Evolutionary conservation across 2,888 invertebrate genomes (phyloP), one percentile per base, ranked within the genome.

Genomic region (Philaethria dido): DNA sequence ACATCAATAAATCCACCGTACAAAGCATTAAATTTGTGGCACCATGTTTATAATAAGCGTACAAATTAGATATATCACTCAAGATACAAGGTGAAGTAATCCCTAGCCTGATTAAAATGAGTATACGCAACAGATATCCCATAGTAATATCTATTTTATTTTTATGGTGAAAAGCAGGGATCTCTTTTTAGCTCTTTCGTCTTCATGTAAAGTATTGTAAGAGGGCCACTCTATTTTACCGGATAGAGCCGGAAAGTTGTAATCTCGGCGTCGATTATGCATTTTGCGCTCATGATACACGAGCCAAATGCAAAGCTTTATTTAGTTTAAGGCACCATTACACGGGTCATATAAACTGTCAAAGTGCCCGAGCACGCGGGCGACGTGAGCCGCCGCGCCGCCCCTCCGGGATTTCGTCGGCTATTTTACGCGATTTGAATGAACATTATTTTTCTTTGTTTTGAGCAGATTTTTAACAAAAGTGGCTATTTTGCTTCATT

Each of bases 311-410:
- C 85, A 87, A 87, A 85, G 88, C 87, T 88, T 90, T 90, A 90
- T 90, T 91, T 89, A 88, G 88, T 89, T 89, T 87, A 89, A 89
- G 89, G 86, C 86, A 82, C 88, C 85, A 89, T 91, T 92, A 91
- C 91, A 90, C 90, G 92, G 92, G 89, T 90, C 92, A 91, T 92
- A 91, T 89, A 90, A 89, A 87, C 88, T 89, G 90, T 88, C 90
- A 91, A 90, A 92, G 88, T 90, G n/a, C n/a, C 89, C 79, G 84
- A 84, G 83, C 76, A 78, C 79, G 80, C 80, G 80, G 83, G 80
- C 81, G 81, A 72, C 74, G 75, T 74, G 75, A 77, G 83, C 75
- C 77, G 80, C 77, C 77, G 77, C 72, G 74, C 76, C 76, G 75
- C 75, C 75, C 62, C 57, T 42, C 62, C 62, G 64, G 54, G n/a